A percentile compares a stretch with the other conserved stretches of the same genome.
These are phyloP conservation scores for Sisyra terminalis DNA, from an alignment of 2,888 invertebrate genomes.

Conservation along the genomic window DNA sequence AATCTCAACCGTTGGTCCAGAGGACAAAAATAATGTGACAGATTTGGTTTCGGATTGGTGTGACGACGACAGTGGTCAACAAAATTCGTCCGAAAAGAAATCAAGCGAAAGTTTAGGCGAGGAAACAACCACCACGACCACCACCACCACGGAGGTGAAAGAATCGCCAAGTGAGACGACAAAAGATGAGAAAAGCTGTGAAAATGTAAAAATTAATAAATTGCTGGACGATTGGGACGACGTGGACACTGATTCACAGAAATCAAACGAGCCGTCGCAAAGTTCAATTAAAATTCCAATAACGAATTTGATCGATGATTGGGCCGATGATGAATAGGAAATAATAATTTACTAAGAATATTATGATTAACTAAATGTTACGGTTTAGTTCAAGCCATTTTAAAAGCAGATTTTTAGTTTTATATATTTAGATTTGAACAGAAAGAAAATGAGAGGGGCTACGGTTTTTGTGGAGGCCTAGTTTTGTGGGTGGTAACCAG, in stretches of 20 bases:
- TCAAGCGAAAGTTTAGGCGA: slow-evolving; percentile 6
- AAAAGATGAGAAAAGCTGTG: slow-evolving; percentile 11
- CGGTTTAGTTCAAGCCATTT: no score
- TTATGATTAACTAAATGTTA: no score
- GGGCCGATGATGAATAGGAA: slow-evolving; percentile 27
- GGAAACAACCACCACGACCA: slow-evolving; percentile 6
- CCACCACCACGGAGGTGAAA: slow-evolving; percentile 6
- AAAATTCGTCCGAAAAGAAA: background rate
- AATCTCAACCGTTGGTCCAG: background rate
- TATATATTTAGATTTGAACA: no score
- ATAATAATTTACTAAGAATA: no score
- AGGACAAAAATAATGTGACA: slow-evolving; percentile 6
- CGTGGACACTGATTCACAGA: slow-evolving; percentile 26
- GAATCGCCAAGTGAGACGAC: background rate
- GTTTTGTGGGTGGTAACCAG: no score
- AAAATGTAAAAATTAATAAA: slow-evolving; percentile 18
- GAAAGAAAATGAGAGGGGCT: no score
- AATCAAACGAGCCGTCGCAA: slow-evolving; percentile 20
- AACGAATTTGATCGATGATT: slow-evolving; percentile 27
- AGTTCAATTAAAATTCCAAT: slow-evolving; percentile 19
- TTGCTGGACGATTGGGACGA: slow-evolving; percentile 25
- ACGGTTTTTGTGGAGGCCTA: no score
- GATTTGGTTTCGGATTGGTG: slow-evolving; percentile 8
- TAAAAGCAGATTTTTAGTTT: no score
- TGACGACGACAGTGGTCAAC: slow-evolving; percentile 7